These are phyloP conservation scores for Struthidea cinerea DNA, from an alignment of 2,113 vertebrate genomes.

Conservation along the genomic window DNA sequence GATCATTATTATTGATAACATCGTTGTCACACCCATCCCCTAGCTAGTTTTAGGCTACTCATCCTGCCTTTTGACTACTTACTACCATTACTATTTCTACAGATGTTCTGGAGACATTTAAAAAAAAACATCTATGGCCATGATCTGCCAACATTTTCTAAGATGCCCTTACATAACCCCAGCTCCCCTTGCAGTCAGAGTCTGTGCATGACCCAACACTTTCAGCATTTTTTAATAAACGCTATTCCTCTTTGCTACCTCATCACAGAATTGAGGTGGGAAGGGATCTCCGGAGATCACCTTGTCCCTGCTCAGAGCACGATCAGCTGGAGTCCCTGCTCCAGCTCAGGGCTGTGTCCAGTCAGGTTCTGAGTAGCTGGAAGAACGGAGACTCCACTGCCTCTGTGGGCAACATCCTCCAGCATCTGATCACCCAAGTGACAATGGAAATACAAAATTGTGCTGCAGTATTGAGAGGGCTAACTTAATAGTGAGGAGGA, in stretches of 20 bases:
- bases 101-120: neutral
- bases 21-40: neutral
- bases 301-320: neutral
- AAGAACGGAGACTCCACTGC: neutral
- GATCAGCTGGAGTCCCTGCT: neutral
- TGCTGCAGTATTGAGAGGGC: neutral
- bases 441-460: neutral
- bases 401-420: neutral
- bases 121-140: neutral
- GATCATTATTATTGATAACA: neutral
- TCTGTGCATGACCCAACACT: neutral
- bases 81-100: neutral
- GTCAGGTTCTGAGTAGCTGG: neutral
- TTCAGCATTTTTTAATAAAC: neutral
- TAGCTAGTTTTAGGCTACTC: neutral
- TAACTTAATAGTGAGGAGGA: neutral
- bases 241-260: neutral
- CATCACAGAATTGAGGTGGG: neutral
- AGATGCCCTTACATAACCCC: neutral
- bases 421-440: neutral
- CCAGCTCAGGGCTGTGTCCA: neutral
- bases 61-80: neutral
- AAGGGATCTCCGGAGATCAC: neutral
- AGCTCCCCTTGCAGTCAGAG: neutral
- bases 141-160: neutral